phyloP scores from a whole-genome alignment of 2,888 invertebrate genomes.

The Stenurella melanura region DNA sequence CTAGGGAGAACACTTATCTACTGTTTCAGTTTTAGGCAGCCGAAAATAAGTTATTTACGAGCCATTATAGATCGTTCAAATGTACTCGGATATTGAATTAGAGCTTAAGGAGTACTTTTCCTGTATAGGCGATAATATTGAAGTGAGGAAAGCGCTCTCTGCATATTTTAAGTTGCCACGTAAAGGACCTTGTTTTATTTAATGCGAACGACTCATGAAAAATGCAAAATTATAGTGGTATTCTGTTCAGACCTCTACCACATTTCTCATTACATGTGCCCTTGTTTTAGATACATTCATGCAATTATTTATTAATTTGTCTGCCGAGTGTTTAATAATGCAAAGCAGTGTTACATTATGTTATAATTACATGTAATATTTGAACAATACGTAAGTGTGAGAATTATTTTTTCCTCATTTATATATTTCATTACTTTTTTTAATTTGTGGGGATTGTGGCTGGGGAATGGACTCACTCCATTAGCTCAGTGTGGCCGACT shows the following conservation, averaged over 20 bases:
- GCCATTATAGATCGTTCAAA: background rate
- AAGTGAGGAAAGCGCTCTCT: constrained; percentile 2
- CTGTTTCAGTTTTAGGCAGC: constrained; percentile 11
- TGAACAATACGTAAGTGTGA: too few species aligned
- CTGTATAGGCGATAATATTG: background rate
- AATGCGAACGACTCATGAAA: constrained; percentile 2
- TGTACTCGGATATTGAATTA: constrained; percentile 6
- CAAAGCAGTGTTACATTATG: background rate
- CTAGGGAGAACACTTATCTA: constrained; percentile 28
- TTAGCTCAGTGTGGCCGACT: too few species aligned
- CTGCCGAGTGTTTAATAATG: background rate
- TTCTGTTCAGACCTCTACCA: background rate
- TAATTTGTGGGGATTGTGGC: too few species aligned
- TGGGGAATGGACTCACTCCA: too few species aligned
- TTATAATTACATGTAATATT: too few species aligned
- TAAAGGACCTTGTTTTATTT: background rate
- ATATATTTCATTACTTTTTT: too few species aligned
- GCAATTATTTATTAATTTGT: background rate
- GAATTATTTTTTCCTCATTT: too few species aligned
- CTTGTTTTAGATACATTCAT: background rate
- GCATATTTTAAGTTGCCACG: background rate
- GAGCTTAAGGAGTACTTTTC: constrained; percentile 4
- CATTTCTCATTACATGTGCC: background rate
- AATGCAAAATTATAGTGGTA: constrained; percentile 1
- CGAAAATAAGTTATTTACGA: constrained; percentile 29